Evolutionary conservation across 2,113 vertebrate genomes (phyloP), one percentile per base, ranked within the genome.

Genomic region (Amia ocellicauda): DNA sequence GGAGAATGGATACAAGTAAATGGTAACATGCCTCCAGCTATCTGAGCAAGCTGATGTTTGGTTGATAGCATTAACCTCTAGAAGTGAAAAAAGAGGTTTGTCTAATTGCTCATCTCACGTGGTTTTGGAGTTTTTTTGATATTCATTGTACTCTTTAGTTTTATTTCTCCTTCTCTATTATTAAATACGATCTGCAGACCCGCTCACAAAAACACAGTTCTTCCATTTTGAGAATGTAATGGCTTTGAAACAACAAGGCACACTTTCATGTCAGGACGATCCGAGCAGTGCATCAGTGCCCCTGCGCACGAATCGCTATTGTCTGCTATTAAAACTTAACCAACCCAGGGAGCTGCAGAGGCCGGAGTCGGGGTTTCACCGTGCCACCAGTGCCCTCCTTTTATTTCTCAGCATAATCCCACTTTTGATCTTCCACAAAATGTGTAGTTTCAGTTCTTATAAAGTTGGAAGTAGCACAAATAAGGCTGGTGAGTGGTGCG

Each of bases 151-250:
- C 90, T 86, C 85, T 79, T 79, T 76, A 89, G 86, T 91, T 89
- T 90, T 90, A 91, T 90, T 89, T 86, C 80, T 86, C 80, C 86
- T 84, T 82, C 89, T 96, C 87, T 88, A 95, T 94, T 95, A 97
- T 96, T 94, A 92, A 93, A 92, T 85, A 82, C 86, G 84, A 85
- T 65, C 79, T 84, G 89, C 91, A 91, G 89, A 85, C 78, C 82
- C 86, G 80, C 88, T 84, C 80, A 68, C 80, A 94, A 93, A 86
- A 85, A 95, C 91, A 95, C 89, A 93, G 89, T 92, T 95, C 74
- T 94, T 93, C 93, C 93, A 95, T 94, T 95, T 92, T 88, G 85
- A 89, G 78, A 84, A 90, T 90, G 90, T 91, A 87, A 85, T 80
- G 86, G 73, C 64, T 20, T 61, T 75, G 79, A 56, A 68, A 53